Conservation (phyloP, 2,113 vertebrate genomes). For the Serilophus lunatus region DNA sequence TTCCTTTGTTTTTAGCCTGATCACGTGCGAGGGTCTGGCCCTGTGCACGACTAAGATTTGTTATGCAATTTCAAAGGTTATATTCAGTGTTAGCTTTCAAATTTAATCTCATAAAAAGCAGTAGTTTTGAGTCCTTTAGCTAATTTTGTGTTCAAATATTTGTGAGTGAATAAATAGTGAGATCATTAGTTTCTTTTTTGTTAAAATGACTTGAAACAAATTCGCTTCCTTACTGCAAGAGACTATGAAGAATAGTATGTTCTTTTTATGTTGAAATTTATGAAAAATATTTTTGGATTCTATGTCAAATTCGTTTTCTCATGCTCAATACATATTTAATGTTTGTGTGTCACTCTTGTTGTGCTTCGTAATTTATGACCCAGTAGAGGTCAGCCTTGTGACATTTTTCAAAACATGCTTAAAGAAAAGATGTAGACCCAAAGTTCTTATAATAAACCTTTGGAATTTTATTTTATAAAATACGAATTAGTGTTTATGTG, state of each 20-base stretch:
- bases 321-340: not conserved
- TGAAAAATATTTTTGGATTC: not conserved
- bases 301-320: not conserved
- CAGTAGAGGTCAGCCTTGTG: constrained; percentile 65
- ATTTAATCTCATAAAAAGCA: not conserved
- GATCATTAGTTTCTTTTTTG: not conserved
- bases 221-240: not conserved
- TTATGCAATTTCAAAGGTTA: not conserved
- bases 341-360: not conserved
- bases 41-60: not conserved
- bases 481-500: not conserved
- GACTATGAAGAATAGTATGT: not conserved
- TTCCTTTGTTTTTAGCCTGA: not conserved
- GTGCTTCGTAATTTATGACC: not conserved
- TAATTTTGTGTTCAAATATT: not conserved
- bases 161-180: not conserved
- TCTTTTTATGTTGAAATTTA: not conserved
- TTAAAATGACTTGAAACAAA: not conserved
- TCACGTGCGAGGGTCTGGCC: not conserved
- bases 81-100: not conserved
- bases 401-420: not conserved
- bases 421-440: not conserved
- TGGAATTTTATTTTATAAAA: not conserved
- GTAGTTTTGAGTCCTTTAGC: not conserved
- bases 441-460: not conserved